These are phyloP conservation scores for Notoglanidium macrostoma DNA, from an alignment of 2,797 vertebrate species.

Conservation along the genomic window DNA sequence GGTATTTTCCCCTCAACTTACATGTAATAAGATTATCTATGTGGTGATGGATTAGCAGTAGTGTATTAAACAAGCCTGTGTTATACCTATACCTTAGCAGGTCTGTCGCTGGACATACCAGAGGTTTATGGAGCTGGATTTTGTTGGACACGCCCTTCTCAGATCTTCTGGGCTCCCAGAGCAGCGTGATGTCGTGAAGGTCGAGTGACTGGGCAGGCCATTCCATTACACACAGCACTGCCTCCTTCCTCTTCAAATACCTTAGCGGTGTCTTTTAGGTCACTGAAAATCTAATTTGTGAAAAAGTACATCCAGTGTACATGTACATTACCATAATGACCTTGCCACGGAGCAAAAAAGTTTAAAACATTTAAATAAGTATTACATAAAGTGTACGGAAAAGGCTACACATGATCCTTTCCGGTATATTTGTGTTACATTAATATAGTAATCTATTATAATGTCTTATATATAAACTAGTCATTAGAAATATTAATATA, in stretches of 20 bases:
- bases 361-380: background rate
- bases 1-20: background rate
- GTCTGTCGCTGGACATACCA: background rate
- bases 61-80: background rate
- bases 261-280: background rate
- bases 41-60: background rate
- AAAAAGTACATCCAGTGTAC: background rate
- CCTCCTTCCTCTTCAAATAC: slow-evolving; percentile 4
- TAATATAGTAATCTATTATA: background rate
- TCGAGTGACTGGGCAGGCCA: background rate
- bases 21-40: background rate
- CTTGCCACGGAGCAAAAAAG: background rate
- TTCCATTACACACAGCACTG: slow-evolving; percentile 9
- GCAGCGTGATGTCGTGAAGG: background rate
- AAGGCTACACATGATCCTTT: background rate
- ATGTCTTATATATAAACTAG: background rate
- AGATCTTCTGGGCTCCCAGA: background rate
- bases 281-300: slow-evolving; percentile 9
- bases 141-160: background rate
- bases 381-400: background rate
- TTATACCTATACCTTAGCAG: background rate
- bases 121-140: background rate
- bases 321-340: background rate
- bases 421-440: background rate
- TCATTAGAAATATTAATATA: background rate